Percentiles rank a stretch among this genome's conserved stretches.
phyloP scores from a whole-genome alignment of 1,140 invertebrate genomes.

The Aporrectodea caliginosa region DNA sequence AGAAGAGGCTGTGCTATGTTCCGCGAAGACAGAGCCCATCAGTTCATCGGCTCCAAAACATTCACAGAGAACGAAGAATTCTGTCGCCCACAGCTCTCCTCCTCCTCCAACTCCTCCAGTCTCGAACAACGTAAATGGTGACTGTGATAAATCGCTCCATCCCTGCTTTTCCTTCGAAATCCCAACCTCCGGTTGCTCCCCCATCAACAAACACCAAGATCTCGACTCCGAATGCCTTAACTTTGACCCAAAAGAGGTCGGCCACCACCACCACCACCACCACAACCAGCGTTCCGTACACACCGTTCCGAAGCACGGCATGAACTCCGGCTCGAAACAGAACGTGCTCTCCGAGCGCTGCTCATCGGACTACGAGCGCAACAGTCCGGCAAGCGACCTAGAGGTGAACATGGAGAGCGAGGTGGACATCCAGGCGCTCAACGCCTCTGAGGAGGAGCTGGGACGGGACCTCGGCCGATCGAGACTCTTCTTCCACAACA shows the following conservation, averaged over 20 bases:
- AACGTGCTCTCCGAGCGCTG: neutral
- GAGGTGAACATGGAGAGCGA: slow-evolving; percentile 31
- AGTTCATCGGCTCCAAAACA: neutral
- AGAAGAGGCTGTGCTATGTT: neutral
- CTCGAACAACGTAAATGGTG: neutral
- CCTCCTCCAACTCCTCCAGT: no score
- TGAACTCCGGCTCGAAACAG: neutral
- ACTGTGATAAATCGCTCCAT: neutral
- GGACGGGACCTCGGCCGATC: neutral
- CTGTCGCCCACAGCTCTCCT: no score
- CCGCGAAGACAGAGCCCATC: neutral
- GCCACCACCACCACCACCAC: no score
- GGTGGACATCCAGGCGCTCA: slow-evolving; percentile 11
- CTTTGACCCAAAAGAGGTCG: neutral
- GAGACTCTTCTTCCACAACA: neutral
- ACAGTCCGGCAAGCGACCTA: slow-evolving; percentile 22
- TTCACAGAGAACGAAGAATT: neutral
- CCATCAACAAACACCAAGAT: no score
- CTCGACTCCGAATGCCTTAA: no score
- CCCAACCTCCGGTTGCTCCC: neutral
- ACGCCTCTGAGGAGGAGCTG: slow-evolving; percentile 26
- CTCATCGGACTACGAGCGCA: slow-evolving; percentile 11
- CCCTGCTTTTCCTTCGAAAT: neutral
- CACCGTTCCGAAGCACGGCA: neutral
- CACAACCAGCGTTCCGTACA: neutral